phyloP scores from a whole-genome alignment of 2,113 vertebrate species.

The Sitta europaea region DNA sequence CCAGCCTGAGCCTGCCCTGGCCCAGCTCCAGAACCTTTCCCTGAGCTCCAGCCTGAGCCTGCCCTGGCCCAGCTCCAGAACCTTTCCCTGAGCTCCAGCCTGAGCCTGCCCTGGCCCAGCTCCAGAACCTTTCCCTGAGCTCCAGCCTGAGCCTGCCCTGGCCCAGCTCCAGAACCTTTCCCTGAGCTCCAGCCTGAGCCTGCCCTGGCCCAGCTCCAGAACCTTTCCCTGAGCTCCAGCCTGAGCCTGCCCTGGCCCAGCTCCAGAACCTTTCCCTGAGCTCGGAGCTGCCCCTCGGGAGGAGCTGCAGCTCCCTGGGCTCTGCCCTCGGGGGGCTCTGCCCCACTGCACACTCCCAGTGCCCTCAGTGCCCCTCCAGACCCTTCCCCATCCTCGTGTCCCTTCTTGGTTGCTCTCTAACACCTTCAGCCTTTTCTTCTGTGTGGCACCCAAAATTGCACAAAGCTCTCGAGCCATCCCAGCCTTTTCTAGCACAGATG shows the following conservation, averaged over 20 bases:
- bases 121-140: too few species aligned
- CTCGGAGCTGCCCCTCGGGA: not conserved
- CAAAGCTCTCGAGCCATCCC: not conserved
- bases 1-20: too few species aligned
- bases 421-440: not conserved
- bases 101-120: too few species aligned
- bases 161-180: too few species aligned
- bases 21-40: too few species aligned
- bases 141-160: too few species aligned
- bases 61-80: too few species aligned
- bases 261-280: not conserved
- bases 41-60: too few species aligned
- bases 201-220: too few species aligned
- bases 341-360: not conserved
- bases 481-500: not conserved
- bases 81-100: too few species aligned
- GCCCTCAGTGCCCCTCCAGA: not conserved
- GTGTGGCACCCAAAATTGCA: fast-evolving
- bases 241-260: not conserved
- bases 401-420: not conserved
- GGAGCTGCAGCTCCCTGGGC: not conserved
- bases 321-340: not conserved
- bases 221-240: not conserved
- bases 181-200: too few species aligned
- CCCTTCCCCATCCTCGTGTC: not conserved